Evolutionary conservation across 2,888 invertebrate genomes (phyloP).

Genomic region (Molorchus minor): DNA sequence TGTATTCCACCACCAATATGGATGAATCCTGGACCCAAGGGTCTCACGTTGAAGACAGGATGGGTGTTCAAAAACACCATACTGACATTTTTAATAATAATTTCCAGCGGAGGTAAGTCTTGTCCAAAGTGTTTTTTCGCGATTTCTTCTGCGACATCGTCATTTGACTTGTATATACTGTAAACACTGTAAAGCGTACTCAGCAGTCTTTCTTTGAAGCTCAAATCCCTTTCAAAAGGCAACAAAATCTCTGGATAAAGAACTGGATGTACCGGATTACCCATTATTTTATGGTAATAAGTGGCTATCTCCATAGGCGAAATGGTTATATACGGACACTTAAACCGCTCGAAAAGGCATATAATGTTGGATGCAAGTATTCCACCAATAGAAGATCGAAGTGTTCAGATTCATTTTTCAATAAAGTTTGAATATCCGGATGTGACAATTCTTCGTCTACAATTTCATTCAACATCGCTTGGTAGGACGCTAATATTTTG

Average conservation of each 20-base stretch:
- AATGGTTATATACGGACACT: slow-evolving; percentile 42
- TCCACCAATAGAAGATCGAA: slow-evolving; percentile 51
- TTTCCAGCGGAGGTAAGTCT: slow-evolving; percentile 39
- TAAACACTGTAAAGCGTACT: slow-evolving; percentile 39
- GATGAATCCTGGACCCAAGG: slow-evolving; percentile 51
- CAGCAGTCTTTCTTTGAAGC: slow-evolving; percentile 53
- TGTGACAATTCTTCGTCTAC: slow-evolving; percentile 30
- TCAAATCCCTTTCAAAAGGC: slow-evolving; percentile 46
- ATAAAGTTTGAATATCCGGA: slow-evolving; percentile 37
- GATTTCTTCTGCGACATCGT: no score
- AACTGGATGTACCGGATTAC: slow-evolving; percentile 42
- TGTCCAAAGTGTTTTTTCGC: slow-evolving; percentile 47
- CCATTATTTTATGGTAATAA: slow-evolving; percentile 34
- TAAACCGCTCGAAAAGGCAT: slow-evolving; percentile 44
- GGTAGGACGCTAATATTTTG: slow-evolving; percentile 12
- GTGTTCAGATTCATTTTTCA: slow-evolving; percentile 30
- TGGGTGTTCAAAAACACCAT: slow-evolving; percentile 53
- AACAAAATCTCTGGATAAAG: slow-evolving; percentile 36
- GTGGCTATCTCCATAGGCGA: slow-evolving; percentile 35
- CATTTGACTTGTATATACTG: no score
- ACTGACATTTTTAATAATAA: slow-evolving; percentile 45
- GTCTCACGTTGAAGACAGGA: slow-evolving; percentile 50
- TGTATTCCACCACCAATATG: no score
- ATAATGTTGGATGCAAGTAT: slow-evolving; percentile 33
- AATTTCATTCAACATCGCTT: slow-evolving; percentile 26